A percentile compares a stretch with the other conserved stretches of the same genome.
Evolutionary conservation across 2,113 vertebrate species (phyloP).

Genomic region (Poecile atricapillus): DNA sequence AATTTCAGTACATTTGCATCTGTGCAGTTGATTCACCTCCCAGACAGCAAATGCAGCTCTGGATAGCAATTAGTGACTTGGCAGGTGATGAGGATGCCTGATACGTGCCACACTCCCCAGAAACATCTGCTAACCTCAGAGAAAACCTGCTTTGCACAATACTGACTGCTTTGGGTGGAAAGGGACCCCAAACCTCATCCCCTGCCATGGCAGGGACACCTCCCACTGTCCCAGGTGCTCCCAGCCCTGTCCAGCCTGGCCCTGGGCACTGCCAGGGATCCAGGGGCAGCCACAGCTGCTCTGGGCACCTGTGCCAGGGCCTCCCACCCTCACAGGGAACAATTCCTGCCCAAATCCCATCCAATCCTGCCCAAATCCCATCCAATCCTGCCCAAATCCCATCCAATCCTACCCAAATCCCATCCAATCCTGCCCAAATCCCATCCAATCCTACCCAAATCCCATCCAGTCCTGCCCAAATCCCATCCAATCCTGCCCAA

Average conservation of each 20-base stretch:
- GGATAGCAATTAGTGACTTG: not conserved
- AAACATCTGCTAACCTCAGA: not conserved
- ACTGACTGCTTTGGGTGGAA: not conserved
- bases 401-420: not conserved
- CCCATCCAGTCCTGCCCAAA: not conserved
- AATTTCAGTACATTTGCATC: not conserved
- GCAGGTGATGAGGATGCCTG: not conserved
- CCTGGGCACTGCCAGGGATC: not conserved
- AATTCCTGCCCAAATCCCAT: not conserved
- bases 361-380: too few relatives aligned
- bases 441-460: not conserved
- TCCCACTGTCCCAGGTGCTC: not conserved
- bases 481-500: not conserved
- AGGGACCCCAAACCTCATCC: not conserved
- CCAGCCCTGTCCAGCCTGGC: not conserved
- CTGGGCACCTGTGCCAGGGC: not conserved
- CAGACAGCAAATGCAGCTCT: not conserved
- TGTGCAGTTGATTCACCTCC: not conserved
- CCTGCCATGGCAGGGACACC: not conserved
- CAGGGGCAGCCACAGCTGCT: not conserved
- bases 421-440: not conserved
- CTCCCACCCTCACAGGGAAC: not conserved
- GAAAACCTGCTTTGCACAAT: not conserved
- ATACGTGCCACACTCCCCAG: rapidly evolving
- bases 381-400: not conserved